These are phyloP conservation scores for Protodeltote pygarga DNA, from an alignment of 2,888 invertebrate species.

Conservation along the genomic window DNA sequence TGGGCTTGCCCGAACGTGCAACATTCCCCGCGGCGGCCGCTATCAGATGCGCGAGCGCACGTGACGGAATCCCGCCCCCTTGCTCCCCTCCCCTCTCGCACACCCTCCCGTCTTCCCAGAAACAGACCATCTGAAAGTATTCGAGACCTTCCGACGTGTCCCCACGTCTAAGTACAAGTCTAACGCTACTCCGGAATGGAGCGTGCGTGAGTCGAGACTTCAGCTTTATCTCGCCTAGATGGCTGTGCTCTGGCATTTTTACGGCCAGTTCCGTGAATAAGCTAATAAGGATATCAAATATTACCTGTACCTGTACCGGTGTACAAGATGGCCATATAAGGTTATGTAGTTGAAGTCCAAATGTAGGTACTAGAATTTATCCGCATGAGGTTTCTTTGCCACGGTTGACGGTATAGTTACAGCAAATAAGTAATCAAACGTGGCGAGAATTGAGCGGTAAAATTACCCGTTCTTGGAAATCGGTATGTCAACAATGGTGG, in stretches of 20 bases:
- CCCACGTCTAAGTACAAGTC: conserved; percentile 56
- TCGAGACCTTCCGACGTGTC: conserved; percentile 57
- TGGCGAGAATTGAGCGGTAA: conserved; percentile 26
- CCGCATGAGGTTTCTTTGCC: too few species aligned
- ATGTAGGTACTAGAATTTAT: conserved; percentile 2
- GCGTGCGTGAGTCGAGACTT: conserved; percentile 63
- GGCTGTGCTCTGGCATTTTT: conserved; percentile 50
- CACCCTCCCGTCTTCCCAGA: conserved; percentile 51
- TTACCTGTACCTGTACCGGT: conserved; percentile 42
- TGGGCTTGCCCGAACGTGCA: conserved; percentile 54
- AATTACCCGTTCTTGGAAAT: conserved; percentile 41
- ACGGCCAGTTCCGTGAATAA: conserved; percentile 50
- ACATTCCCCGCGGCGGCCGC: conserved; percentile 60
- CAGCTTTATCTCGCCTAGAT: conserved; percentile 58
- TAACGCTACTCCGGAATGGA: conserved; percentile 57
- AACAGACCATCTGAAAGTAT: conserved; percentile 48
- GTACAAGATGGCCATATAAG: conserved; percentile 40
- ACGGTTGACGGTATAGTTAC: too few species aligned
- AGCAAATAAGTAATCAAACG: conserved; percentile 9
- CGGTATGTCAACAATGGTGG: conserved; percentile 57
- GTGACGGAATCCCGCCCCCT: conserved; percentile 72
- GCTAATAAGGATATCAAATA: conserved; percentile 50
- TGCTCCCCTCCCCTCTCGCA: conserved; percentile 23
- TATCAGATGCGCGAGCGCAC: conserved; percentile 77
- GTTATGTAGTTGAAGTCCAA: conserved; percentile 29